Evolutionary conservation across 2,113 vertebrate species (phyloP).

Genomic region (Nyctereutes procyonoides): DNA sequence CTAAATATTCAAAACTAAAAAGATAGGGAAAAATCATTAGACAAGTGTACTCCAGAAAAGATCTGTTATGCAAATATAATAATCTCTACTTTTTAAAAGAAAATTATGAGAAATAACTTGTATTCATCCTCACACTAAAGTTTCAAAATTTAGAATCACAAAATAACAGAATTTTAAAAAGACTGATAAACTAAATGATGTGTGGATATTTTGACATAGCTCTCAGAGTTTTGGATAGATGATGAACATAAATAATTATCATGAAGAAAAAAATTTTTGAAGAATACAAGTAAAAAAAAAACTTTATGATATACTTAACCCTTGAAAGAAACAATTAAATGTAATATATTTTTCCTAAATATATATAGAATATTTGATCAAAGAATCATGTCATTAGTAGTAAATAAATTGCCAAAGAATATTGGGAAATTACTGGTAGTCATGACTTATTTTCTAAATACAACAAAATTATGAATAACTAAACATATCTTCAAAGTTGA

Average conservation of each 20-base stretch:
- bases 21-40: background rate
- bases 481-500: background rate
- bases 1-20: background rate
- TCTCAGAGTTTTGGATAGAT: background rate
- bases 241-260: background rate
- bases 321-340: background rate
- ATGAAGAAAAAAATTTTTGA: background rate
- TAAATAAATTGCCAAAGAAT: background rate
- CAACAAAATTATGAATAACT: background rate
- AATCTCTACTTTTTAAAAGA: background rate
- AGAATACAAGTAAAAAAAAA: background rate
- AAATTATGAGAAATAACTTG: background rate
- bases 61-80: background rate
- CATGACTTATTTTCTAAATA: background rate
- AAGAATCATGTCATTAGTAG: background rate
- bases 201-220: background rate
- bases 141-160: background rate
- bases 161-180: background rate
- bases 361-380: background rate
- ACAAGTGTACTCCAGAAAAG: background rate
- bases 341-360: background rate
- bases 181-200: background rate
- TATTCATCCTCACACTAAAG: background rate
- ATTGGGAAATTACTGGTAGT: background rate
- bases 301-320: background rate